Conservation (phyloP, 2,113 vertebrate species). For the Stegastes partitus region DNA sequence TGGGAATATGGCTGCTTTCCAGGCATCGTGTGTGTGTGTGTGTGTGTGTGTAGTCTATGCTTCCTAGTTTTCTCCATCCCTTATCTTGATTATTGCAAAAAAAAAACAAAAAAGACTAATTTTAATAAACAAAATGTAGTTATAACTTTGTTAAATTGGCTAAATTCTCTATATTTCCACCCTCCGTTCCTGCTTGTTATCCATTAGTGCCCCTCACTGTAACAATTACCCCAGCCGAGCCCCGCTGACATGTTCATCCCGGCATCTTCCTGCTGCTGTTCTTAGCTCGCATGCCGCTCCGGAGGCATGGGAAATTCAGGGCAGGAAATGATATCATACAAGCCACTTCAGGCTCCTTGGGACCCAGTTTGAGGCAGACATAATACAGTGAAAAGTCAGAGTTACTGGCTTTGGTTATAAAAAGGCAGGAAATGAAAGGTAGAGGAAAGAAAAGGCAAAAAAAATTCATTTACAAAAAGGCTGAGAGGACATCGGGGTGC, state of each 20-base stretch:
- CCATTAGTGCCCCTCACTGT: not conserved
- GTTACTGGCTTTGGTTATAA: conserved; percentile 30
- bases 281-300: conserved; percentile 60
- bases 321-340: conserved; percentile 79
- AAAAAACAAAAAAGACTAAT: not conserved
- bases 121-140: not conserved
- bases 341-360: conserved; percentile 57
- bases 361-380: conserved; percentile 44
- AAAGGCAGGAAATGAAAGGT: conserved; percentile 62
- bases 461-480: conserved; percentile 29
- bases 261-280: conserved; percentile 75
- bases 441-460: conserved; percentile 32
- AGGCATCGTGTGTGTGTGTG: conserved; percentile 52
- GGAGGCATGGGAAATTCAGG: conserved; percentile 67
- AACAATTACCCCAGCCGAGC: conserved; percentile 41
- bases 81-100: not conserved
- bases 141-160: not conserved
- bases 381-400: conserved; percentile 48
- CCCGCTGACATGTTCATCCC: conserved; percentile 48
- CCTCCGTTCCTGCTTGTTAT: not conserved
- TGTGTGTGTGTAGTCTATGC: conserved; percentile 25
- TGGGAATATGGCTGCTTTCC: conserved; percentile 82
- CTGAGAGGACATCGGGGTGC: conserved; percentile 37
- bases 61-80: not conserved
- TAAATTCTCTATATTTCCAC: not conserved